Percentiles rank a stretch among this genome's conserved stretches.
Evolutionary conservation across 2,113 vertebrate genomes (phyloP).

Genomic region (Climacteris rufus): DNA sequence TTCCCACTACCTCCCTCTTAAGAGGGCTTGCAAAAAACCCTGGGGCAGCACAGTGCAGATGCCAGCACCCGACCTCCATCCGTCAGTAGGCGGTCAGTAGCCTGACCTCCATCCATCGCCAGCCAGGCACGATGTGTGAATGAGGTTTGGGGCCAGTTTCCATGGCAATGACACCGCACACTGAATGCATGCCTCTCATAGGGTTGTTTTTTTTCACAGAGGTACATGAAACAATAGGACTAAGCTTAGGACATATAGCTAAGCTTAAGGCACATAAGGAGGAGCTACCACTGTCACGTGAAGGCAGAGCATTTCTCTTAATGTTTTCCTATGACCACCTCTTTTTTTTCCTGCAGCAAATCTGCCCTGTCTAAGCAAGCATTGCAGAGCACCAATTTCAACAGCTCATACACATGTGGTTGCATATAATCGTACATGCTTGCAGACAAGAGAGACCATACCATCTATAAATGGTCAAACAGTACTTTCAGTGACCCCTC

Average conservation of each 20-base stretch:
- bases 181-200: neutral
- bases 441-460: neutral
- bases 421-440: fast-evolving
- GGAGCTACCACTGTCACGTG: fast-evolving
- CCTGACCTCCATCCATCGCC: neutral
- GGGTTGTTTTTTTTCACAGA: neutral
- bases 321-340: neutral
- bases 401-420: neutral
- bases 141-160: constrained; percentile 54
- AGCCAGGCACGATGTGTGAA: neutral
- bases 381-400: neutral
- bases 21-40: neutral
- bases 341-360: neutral
- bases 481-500: constrained; percentile 29
- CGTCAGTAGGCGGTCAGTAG: neutral
- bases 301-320: neutral
- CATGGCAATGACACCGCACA: constrained; percentile 46
- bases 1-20: neutral
- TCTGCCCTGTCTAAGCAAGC: neutral
- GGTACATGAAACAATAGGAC: neutral
- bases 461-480: neutral
- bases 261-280: neutral
- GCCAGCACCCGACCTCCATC: neutral
- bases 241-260: neutral
- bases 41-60: constrained; percentile 32